These are phyloP conservation scores for Psettodes erumei DNA, from an alignment of 2,113 vertebrate species.

Conservation along the genomic window DNA sequence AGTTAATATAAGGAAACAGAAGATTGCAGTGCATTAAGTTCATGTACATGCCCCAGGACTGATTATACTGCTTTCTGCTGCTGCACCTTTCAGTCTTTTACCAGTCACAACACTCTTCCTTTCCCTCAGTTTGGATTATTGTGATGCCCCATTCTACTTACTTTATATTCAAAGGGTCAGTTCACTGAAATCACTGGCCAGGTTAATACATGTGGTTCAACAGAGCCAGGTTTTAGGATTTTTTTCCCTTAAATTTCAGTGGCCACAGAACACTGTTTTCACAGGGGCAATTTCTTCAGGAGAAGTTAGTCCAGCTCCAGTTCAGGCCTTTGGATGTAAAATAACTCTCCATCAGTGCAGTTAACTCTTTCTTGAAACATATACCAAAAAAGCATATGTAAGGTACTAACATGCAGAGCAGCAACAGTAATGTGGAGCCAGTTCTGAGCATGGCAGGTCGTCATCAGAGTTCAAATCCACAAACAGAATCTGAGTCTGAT, in stretches of 20 bases:
- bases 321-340: background rate
- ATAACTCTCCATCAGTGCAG: background rate
- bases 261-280: background rate
- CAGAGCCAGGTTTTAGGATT: constrained; percentile 5
- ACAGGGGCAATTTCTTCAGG: background rate
- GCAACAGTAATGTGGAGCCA: background rate
- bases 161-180: background rate
- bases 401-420: no score
- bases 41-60: constrained; percentile 50
- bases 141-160: constrained; percentile 4
- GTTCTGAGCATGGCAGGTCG: background rate
- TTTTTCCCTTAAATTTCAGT: background rate
- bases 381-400: background rate
- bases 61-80: constrained; percentile 65
- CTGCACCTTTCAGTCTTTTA: constrained; percentile 2
- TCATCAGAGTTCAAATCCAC: background rate
- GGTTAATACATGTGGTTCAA: background rate
- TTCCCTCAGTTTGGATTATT: background rate
- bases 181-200: background rate
- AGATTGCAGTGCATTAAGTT: constrained; percentile 72
- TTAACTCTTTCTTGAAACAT: background rate
- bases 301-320: background rate
- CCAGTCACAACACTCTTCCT: background rate
- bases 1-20: constrained; percentile 81
- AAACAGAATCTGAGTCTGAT: background rate